These are phyloP conservation scores for Brenthis hecate DNA, from an alignment of 2,888 invertebrate genomes.

Conservation along the genomic window DNA sequence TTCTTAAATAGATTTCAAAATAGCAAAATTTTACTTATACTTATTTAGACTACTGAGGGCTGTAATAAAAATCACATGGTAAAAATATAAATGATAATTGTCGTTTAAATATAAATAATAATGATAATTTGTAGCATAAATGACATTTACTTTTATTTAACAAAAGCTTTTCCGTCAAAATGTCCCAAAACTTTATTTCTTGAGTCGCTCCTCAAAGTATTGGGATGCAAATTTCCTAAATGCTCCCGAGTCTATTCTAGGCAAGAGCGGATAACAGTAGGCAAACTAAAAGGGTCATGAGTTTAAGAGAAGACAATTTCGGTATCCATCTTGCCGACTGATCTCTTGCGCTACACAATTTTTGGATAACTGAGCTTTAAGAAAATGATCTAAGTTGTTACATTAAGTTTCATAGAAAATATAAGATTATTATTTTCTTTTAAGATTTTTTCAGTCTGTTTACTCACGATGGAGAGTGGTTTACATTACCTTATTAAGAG, in stretches of 20 bases:
- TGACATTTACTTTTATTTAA: too few relatives aligned
- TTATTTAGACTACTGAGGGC: too few relatives aligned
- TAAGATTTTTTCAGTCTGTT: too few relatives aligned
- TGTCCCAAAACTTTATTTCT: conserved; percentile 58
- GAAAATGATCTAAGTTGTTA: neutral
- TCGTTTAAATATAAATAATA: too few relatives aligned
- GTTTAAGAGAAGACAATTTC: conserved; percentile 55
- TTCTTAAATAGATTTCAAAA: too few relatives aligned
- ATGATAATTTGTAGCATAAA: too few relatives aligned
- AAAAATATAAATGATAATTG: too few relatives aligned
- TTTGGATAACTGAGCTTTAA: conserved; percentile 7
- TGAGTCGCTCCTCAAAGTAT: conserved; percentile 57
- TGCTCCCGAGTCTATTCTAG: conserved; percentile 49
- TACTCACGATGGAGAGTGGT: too few relatives aligned
- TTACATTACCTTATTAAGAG: too few relatives aligned
- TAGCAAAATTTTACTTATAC: too few relatives aligned
- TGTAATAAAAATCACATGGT: too few relatives aligned
- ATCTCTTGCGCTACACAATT: conserved; percentile 2
- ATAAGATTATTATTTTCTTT: neutral
- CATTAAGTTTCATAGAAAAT: neutral
- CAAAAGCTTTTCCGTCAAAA: conserved; percentile 19
- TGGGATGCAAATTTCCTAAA: conserved; percentile 70
- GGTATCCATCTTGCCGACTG: conserved; percentile 9
- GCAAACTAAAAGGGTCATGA: conserved; percentile 53
- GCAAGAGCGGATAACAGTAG: conserved; percentile 39